Base-by-base conservation (phyloP, 2,113 vertebrate species). In the Podarcis cretensis region DNA sequence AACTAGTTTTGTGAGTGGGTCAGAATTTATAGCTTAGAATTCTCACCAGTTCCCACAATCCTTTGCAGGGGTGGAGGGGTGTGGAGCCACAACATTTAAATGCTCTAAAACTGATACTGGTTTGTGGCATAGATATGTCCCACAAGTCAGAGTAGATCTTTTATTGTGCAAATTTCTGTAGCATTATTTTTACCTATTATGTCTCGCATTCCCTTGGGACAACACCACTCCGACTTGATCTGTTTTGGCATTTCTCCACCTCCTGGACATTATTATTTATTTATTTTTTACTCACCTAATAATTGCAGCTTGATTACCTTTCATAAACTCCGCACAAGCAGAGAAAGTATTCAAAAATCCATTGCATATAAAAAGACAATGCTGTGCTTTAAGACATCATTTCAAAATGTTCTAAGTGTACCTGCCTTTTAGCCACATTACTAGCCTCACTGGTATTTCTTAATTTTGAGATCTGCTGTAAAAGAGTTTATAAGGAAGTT, bases 401-500 rank as follows among this genome's bases (percentile, higher is more conserved):
- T 83, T 8, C 1, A 86, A 57, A 89, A 66, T 57, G 4, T 65
- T 68, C 43, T 2, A n/a, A 20, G 84, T 88, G 76, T 92, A 3
- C 10, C 18, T 81, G 25, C 81, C 91, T 27, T 23, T 90, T 32
- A 84, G 48, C 77, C 1, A 13, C 83, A 84, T 71, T 75, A 21
- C 57, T 86, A 82, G 18, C 63, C n/a, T 66, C 71, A 66, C 10
- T 0, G 0, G 40, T 89, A 43, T 1, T 65, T 79, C 81, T 84
- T 83, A 84, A 78, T 92, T 92, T 78, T 91, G 63, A 27, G n/a
- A 83, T 89, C 76, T 87, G 88, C 63, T 87, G 23, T 84, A 59
- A 88, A 37, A 48, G 3, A 63, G 81, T 83, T 91, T 0, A 0
- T 30, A 3, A 5, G 63, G 57, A 74, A 68, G 43, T 69, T 68